phyloP scores from a whole-genome alignment of 2,888 invertebrate species.

The Galerucella nymphaeae region DNA sequence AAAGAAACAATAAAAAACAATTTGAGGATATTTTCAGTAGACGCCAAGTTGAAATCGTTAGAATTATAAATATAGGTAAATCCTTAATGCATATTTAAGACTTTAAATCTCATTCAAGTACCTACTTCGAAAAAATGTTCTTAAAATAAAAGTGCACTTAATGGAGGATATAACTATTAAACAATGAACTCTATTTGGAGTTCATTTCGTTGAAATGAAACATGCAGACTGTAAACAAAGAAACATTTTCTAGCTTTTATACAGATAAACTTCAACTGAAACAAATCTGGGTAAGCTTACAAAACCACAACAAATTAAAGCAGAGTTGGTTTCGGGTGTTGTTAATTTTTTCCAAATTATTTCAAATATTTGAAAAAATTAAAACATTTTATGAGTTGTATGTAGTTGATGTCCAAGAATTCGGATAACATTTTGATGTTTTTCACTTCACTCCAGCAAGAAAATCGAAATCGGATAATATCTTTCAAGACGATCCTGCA shows the following conservation, averaged over 20 bases:
- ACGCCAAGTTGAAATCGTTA: too few relatives aligned
- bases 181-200: slow-evolving; percentile 1
- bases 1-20: too few relatives aligned
- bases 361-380: too few relatives aligned
- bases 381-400: too few relatives aligned
- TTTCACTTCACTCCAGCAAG: not conserved
- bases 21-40: too few relatives aligned
- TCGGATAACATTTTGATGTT: too few relatives aligned
- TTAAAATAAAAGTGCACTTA: not conserved
- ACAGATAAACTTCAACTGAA: slow-evolving; percentile 22
- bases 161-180: not conserved
- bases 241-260: slow-evolving; percentile 23
- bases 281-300: slow-evolving; percentile 15
- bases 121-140: too few relatives aligned
- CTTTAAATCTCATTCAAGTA: too few relatives aligned
- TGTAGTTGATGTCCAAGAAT: too few relatives aligned
- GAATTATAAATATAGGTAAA: too few relatives aligned
- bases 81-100: too few relatives aligned
- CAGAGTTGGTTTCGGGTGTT: not conserved
- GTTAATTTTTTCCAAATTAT: too few relatives aligned
- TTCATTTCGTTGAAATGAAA: slow-evolving; percentile 17
- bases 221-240: slow-evolving; percentile 25
- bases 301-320: slow-evolving; percentile 23
- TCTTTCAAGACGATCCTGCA: slow-evolving; percentile 16
- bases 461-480: not conserved